These are phyloP conservation scores for Furcifer pardalis DNA, from an alignment of 2,797 vertebrate species.

Conservation along the genomic window DNA sequence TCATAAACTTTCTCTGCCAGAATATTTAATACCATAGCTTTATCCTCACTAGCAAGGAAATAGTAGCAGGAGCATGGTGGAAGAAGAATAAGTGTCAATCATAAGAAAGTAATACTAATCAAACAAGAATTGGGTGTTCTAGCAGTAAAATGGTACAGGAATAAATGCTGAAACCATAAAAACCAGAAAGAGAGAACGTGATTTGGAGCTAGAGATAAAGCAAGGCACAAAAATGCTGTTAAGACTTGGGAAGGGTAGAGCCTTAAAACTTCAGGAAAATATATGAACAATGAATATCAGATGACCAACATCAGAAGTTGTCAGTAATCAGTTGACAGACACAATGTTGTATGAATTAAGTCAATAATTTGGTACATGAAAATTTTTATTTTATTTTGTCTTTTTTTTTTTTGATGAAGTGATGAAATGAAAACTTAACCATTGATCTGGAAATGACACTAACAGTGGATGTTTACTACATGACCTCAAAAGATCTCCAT, in stretches of 20 bases:
- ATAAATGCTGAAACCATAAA: slow-evolving; percentile 20
- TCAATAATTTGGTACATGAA: background rate
- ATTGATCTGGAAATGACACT: background rate
- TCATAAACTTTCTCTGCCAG: background rate
- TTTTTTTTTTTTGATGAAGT: background rate
- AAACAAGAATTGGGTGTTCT: slow-evolving; percentile 3
- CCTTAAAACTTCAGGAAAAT: slow-evolving; percentile 4
- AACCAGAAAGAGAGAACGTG: slow-evolving; percentile 8
- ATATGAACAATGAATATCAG: slow-evolving; percentile 13
- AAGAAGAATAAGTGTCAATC: slow-evolving; percentile 12
- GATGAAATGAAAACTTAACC: background rate
- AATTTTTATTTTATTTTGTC: background rate
- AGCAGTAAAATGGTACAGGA: slow-evolving; percentile 10
- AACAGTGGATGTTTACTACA: background rate
- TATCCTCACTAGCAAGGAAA: slow-evolving; percentile 31
- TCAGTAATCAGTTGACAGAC: slow-evolving; percentile 18
- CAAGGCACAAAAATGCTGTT: slow-evolving; percentile 17
- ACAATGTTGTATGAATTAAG: background rate
- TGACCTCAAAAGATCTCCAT: too few relatives aligned
- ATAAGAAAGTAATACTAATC: slow-evolving; percentile 31
- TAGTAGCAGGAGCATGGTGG: slow-evolving; percentile 8
- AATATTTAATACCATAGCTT: background rate
- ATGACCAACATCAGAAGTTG: slow-evolving; percentile 41
- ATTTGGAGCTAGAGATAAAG: background rate
- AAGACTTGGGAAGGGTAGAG: slow-evolving; percentile 17